Conservation (phyloP, 1,140 invertebrate genomes). For the Lycorma delicatula region DNA sequence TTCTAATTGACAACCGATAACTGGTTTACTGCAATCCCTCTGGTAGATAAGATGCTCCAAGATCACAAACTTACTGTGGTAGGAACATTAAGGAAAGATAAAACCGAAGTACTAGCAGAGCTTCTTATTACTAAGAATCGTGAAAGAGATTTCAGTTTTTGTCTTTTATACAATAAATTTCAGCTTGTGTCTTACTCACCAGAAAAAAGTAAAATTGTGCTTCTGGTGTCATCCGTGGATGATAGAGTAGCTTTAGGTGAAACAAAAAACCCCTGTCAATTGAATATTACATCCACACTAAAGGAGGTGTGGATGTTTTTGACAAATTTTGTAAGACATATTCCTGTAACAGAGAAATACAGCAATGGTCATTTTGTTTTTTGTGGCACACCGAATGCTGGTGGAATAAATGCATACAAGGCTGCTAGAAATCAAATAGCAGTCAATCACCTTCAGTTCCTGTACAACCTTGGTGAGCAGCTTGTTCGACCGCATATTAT, state of each 20-base stretch:
- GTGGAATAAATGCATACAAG: too few relatives aligned
- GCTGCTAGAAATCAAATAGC: too few relatives aligned
- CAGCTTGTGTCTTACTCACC: constrained; percentile 35
- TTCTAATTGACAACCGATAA: constrained; percentile 38
- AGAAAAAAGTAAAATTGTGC: constrained; percentile 29
- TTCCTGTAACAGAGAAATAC: too few relatives aligned
- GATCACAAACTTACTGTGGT: constrained; percentile 21
- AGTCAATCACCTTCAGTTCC: too few relatives aligned
- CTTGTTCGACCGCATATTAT: too few relatives aligned
- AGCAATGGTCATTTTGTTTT: too few relatives aligned
- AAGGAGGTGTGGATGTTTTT: constrained; percentile 40
- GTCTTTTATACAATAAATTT: constrained; percentile 31
- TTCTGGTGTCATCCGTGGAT: constrained; percentile 29
- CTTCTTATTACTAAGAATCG: constrained; percentile 13
- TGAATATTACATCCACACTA: constrained; percentile 38
- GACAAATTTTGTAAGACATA: constrained; percentile 22
- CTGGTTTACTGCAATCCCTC: constrained; percentile 36
- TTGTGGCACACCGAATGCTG: too few relatives aligned
- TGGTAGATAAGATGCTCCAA: constrained; percentile 29
- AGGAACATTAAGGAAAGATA: constrained; percentile 20
- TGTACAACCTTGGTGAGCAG: too few relatives aligned
- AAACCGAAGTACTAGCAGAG: constrained; percentile 19
- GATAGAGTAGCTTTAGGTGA: constrained; percentile 15
- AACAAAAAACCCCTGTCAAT: constrained; percentile 37
- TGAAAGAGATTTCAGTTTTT: constrained; percentile 21